Conservation (phyloP, 2,797 vertebrate species). For the Amphiprion clarkii region DNA sequence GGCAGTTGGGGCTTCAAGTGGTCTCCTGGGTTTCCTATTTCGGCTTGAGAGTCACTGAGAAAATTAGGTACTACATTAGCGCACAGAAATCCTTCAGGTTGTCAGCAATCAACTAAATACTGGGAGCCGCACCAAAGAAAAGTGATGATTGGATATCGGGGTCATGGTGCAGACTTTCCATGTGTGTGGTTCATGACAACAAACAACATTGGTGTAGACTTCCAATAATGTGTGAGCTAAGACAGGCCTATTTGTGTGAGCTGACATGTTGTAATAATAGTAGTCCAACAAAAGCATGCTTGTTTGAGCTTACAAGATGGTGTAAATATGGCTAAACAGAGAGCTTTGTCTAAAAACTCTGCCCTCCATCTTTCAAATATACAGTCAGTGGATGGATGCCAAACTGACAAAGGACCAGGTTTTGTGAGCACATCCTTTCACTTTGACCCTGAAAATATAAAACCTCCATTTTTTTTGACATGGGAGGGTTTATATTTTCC, state of each 20-base stretch:
- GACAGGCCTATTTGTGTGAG: slow-evolving; percentile 63
- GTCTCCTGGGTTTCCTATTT: slow-evolving; percentile 46
- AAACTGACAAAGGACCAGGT: slow-evolving; percentile 32
- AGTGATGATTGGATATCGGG: slow-evolving; percentile 51
- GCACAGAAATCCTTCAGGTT: slow-evolving; percentile 59
- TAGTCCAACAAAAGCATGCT: slow-evolving; percentile 70
- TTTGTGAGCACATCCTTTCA: slow-evolving; percentile 43
- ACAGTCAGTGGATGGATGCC: slow-evolving; percentile 51
- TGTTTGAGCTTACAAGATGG: slow-evolving; percentile 60
- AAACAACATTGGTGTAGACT: slow-evolving; percentile 59
- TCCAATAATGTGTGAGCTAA: slow-evolving; percentile 66
- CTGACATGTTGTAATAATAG: slow-evolving; percentile 54
- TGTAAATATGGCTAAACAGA: slow-evolving; percentile 61
- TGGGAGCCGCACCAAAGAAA: slow-evolving; percentile 56
- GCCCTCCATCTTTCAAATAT: slow-evolving; percentile 35
- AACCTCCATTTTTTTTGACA: slow-evolving; percentile 29
- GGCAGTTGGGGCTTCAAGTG: slow-evolving; percentile 55
- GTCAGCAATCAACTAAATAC: slow-evolving; percentile 64
- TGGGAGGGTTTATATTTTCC: slow-evolving; percentile 31
- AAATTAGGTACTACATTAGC: slow-evolving; percentile 46
- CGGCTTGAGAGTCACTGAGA: slow-evolving; percentile 43
- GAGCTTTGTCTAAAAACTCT: slow-evolving; percentile 44
- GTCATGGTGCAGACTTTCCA: slow-evolving; percentile 42
- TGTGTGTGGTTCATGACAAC: slow-evolving; percentile 66
- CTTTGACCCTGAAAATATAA: slow-evolving; percentile 45